phyloP scores from a whole-genome alignment of 1,140 invertebrate species.

The Cherax destructor region DNA sequence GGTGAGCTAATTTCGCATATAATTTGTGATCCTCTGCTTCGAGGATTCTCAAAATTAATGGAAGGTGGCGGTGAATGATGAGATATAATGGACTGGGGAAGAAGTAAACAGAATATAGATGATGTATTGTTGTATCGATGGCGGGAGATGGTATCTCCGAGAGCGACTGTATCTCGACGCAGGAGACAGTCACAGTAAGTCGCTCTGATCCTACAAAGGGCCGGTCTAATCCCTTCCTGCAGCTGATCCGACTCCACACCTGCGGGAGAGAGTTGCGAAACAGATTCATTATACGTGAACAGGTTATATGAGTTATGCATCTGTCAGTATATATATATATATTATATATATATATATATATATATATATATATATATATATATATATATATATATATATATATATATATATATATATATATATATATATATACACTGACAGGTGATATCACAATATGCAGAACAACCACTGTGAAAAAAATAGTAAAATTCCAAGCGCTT shows the following conservation, averaged over 20 bases:
- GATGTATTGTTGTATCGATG: neutral
- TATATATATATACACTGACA: too few species aligned
- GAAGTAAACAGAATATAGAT: neutral
- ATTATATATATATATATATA: neutral
- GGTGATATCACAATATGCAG: too few species aligned
- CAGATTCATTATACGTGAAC: neutral
- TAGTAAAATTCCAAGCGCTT: too few species aligned
- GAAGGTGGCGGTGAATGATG: neutral
- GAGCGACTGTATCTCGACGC: neutral
- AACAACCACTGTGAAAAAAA: too few species aligned
- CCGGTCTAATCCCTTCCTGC: neutral
- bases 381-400: slow-evolving; percentile 6
- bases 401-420: too few species aligned
- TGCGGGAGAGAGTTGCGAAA: neutral
- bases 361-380: slow-evolving; percentile 6
- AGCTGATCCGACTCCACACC: slow-evolving; percentile 4
- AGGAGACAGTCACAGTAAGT: neutral
- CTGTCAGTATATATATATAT: neutral
- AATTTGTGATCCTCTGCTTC: neutral
- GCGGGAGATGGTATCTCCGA: neutral
- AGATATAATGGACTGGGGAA: neutral
- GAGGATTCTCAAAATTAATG: neutral
- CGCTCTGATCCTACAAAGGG: slow-evolving; percentile 1
- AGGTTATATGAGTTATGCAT: neutral
- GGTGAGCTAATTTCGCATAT: neutral